phyloP scores from a whole-genome alignment of 2,797 vertebrate genomes.

The Cryptoblepharus egeriae region DNA sequence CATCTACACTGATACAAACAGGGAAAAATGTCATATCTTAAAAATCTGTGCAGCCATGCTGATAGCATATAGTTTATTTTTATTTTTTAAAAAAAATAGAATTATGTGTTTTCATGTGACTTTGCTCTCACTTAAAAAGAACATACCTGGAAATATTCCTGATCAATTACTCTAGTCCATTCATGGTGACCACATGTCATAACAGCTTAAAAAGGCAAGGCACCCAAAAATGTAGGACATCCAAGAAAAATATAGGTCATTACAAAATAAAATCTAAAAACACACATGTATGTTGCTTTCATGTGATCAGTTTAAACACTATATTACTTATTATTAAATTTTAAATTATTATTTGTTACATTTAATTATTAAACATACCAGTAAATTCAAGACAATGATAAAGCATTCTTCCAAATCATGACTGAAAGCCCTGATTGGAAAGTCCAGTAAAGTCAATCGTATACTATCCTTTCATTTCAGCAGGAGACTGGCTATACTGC shows the following conservation, averaged over 20 bases:
- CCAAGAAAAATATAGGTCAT: too few species aligned
- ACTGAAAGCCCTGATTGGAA: background rate
- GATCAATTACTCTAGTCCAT: background rate
- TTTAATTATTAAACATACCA: too few species aligned
- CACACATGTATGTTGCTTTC: too few species aligned
- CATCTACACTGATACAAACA: background rate
- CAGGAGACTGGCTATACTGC: background rate
- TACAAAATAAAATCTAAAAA: too few species aligned
- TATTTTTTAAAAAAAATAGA: background rate
- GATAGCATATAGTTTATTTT: background rate
- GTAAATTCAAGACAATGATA: conserved; percentile 12
- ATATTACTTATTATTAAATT: too few species aligned
- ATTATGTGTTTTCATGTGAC: background rate
- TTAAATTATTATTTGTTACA: too few species aligned
- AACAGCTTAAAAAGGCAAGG: too few species aligned
- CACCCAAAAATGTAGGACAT: too few species aligned
- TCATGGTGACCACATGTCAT: too few species aligned
- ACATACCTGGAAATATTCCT: background rate
- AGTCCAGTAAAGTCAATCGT: conserved; percentile 17
- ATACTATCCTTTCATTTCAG: conserved; percentile 12
- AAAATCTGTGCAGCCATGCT: background rate
- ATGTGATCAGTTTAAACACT: too few species aligned
- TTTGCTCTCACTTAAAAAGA: background rate
- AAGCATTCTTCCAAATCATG: background rate
- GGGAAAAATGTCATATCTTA: background rate